phyloP scores from a whole-genome alignment of 2,797 vertebrate genomes.

The Phataginus tricuspis region DNA sequence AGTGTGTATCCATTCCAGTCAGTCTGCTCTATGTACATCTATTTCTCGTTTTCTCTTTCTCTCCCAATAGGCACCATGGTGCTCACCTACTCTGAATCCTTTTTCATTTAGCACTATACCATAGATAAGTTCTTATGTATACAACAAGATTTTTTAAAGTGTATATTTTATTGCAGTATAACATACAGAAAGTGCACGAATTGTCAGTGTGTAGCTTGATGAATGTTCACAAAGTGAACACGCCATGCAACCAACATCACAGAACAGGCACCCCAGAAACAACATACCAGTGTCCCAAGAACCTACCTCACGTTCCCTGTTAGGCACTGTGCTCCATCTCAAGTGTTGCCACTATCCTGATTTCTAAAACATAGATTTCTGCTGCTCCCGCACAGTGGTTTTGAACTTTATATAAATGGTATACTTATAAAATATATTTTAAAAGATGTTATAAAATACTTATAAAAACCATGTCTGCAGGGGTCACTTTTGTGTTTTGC shows the following conservation, averaged over 20 bases:
- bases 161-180: neutral
- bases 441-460: neutral
- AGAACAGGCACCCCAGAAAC: neutral
- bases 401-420: neutral
- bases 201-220: neutral
- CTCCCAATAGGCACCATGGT: neutral
- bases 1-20: neutral
- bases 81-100: neutral
- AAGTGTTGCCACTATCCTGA: neutral
- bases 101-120: neutral
- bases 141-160: neutral
- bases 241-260: neutral
- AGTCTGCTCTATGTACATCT: too few species aligned
- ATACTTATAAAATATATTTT: neutral
- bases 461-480: neutral
- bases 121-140: neutral
- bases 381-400: neutral
- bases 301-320: neutral
- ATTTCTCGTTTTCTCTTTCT: neutral
- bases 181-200: neutral
- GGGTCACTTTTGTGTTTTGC: neutral
- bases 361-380: neutral
- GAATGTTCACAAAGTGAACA: neutral
- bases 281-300: neutral
- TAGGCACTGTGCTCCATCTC: neutral